Evolutionary conservation across 2,888 invertebrate species (phyloP), one percentile per base, ranked within the genome.

Genomic region (Pocota personata): DNA sequence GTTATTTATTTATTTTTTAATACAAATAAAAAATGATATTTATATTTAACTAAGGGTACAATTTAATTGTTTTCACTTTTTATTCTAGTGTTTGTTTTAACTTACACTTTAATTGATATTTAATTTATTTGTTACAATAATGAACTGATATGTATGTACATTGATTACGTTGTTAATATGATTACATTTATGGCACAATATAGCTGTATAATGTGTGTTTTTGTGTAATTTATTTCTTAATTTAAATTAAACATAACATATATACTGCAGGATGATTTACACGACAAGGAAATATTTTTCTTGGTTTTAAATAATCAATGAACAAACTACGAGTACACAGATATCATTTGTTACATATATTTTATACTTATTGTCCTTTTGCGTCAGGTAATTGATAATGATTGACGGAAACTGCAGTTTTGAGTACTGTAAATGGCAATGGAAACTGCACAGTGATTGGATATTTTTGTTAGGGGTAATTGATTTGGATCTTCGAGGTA

Each of bases 111-210:
- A 77, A 82, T 72, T 82, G 71, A 76, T 72, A 71, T 79, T 43
- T 46, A 60, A 3, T 67, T 12, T 40, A 43, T 58, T 67, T 72
- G 58, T 48, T 76, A 66, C 60, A 80, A 48, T 84, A 46, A 80
- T 66, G 82, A 69, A 80, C 48, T 82, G 82, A 86, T 86, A 86
- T 86, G 86, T 86, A 82, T 86, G n/a, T 86, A 86, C 82, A 86
- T 40, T 62, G 40, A 86, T 43, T 72, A 73, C 50, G 72, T 57
- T 76, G 37, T 66, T 55, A 43, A 43, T 64, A 43, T 60, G 37
- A 73, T 72, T 77, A 82, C 60, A 82, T 71, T 27, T 73, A 86
- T 86, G 86, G 76, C 82, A 82, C 82, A 82, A 40, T 79, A 52
- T 79, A 52, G 24, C 55, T 64, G 58, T 60, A 27, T 62, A 8